phyloP scores from a whole-genome alignment of 2,888 invertebrate genomes.

The Lathronympha strigana region DNA sequence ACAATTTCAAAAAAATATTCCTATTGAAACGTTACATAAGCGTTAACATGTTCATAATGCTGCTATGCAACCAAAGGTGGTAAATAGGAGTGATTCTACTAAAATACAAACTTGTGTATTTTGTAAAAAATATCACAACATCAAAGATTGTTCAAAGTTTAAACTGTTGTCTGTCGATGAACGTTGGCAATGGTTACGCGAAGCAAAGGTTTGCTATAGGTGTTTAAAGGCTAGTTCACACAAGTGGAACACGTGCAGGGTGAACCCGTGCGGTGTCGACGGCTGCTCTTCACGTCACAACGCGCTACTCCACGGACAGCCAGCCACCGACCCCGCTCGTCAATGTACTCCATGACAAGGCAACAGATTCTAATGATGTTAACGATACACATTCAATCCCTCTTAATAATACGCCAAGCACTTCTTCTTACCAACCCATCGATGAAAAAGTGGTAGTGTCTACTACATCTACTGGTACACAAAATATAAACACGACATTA shows the following conservation, averaged over 20 bases:
- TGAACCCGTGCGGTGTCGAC: slow-evolving; percentile 8
- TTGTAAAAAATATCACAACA: slow-evolving; percentile 9
- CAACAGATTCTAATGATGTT: neutral
- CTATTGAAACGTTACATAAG: neutral
- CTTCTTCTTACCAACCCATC: neutral
- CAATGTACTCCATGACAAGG: neutral
- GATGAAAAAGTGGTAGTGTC: slow-evolving; percentile 6
- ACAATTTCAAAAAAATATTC: neutral
- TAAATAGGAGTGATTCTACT: neutral
- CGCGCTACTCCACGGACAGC: neutral
- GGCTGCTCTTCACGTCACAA: slow-evolving; percentile 4
- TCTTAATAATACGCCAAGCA: neutral
- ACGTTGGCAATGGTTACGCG: slow-evolving; percentile 24
- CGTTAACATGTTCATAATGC: slow-evolving; percentile 1
- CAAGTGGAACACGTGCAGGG: slow-evolving; percentile 6
- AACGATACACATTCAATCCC: neutral
- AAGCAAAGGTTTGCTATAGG: slow-evolving; percentile 1
- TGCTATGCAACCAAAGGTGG: neutral
- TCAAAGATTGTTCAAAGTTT: slow-evolving; percentile 15
- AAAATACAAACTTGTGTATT: neutral
- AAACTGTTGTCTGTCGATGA: slow-evolving; percentile 17
- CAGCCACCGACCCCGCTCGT: slow-evolving; percentile 3
- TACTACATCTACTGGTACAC: neutral
- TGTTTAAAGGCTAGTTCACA: slow-evolving; percentile 18
- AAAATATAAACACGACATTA: neutral